Conservation (phyloP, 1,140 invertebrate genomes). For the Cydia splendana region DNA sequence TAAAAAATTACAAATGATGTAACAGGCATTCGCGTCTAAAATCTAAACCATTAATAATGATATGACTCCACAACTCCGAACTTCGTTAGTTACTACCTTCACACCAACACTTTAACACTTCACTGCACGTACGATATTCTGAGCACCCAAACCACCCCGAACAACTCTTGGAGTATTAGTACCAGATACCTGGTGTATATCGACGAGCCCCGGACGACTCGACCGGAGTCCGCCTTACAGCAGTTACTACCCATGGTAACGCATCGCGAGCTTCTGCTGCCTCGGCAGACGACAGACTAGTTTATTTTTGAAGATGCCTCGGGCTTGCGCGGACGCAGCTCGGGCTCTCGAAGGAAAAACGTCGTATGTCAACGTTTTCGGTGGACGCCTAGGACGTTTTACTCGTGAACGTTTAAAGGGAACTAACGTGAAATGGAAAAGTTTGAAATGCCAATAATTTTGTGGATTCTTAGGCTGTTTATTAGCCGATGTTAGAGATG, state of each 20-base stretch:
- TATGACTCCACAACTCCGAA: not conserved
- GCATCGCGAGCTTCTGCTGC: not conserved
- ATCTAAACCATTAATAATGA: not conserved
- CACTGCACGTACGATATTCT: slow-evolving; percentile 2
- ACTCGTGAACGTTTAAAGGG: not conserved
- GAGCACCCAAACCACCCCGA: slow-evolving; percentile 5
- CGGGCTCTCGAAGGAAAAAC: not conserved
- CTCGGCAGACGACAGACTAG: not conserved
- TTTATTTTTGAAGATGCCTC: slow-evolving; percentile 14
- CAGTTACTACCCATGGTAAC: slow-evolving; percentile 13
- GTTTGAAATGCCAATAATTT: not conserved
- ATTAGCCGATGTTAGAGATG: not conserved
- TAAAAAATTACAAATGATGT: not conserved
- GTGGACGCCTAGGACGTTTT: not conserved
- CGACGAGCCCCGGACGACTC: not conserved
- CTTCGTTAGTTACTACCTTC: not conserved
- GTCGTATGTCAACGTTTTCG: not conserved
- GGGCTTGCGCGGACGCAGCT: not conserved
- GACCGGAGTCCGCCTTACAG: slow-evolving; percentile 11
- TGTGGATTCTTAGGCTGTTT: not conserved
- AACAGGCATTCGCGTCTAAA: not conserved
- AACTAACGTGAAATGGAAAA: not conserved
- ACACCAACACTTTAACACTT: slow-evolving; percentile 8
- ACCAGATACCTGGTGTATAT: slow-evolving; percentile 22
- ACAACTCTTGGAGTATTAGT: not conserved